A percentile compares a stretch with the other conserved stretches of the same genome.
Evolutionary conservation across 2,888 invertebrate genomes (phyloP).

Genomic region (Torymus aiolomorphi): DNA sequence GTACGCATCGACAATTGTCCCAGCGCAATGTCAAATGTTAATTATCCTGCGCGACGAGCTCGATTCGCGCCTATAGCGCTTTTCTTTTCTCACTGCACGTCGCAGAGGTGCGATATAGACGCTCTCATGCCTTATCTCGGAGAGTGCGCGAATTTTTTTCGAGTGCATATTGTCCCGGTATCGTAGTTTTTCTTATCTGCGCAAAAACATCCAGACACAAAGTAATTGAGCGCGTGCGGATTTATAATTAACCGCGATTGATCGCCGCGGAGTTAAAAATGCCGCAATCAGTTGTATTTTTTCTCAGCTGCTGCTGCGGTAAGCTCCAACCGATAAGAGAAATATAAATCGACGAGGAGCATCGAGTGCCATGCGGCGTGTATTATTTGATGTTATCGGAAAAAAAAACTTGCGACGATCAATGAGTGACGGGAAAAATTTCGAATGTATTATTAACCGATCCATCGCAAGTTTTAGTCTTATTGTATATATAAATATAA

Average conservation of each 20-base stretch:
- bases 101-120: no score
- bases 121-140: no score
- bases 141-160: no score
- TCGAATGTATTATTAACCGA: conserved; percentile 11
- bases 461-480: no score
- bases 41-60: conserved; percentile 10
- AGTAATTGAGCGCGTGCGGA: background rate
- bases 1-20: background rate
- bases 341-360: conserved; percentile 14
- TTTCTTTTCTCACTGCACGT: background rate
- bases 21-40: conserved; percentile 15
- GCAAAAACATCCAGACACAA: conserved; percentile 15
- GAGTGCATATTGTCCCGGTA: no score
- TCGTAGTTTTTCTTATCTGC: background rate
- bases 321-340: conserved; percentile 35
- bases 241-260: conserved; percentile 39
- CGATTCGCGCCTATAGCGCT: no score
- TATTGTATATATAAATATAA: no score
- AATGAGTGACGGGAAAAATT: conserved; percentile 14
- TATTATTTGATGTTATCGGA: conserved; percentile 33
- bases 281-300: conserved; percentile 16
- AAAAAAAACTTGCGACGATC: conserved; percentile 1
- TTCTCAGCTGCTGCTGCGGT: conserved; percentile 11
- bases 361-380: background rate
- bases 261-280: conserved; percentile 24